These are phyloP conservation scores for Mormyrus iriodes DNA, from an alignment of 2,113 vertebrate species.

Conservation along the genomic window DNA sequence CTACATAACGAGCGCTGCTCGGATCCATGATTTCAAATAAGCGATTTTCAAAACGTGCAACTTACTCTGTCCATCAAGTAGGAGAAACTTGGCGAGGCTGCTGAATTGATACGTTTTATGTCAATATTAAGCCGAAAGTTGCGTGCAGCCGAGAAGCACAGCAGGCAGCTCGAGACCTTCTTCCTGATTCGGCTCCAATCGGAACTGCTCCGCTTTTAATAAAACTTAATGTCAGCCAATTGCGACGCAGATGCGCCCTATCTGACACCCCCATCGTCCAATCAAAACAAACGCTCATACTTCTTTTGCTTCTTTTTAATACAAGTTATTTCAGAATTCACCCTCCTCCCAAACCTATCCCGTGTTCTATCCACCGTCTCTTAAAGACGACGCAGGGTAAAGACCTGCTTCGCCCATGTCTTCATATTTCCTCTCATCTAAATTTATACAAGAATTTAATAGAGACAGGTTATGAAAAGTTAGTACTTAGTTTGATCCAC, in stretches of 20 bases:
- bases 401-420: background rate
- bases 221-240: conserved; percentile 26
- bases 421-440: background rate
- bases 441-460: background rate
- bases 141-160: conserved; percentile 18
- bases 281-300: conserved; percentile 19
- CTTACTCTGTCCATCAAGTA: conserved; percentile 5
- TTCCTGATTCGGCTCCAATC: conserved; percentile 33
- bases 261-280: conserved; percentile 21
- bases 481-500: background rate
- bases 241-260: background rate
- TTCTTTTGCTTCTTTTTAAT: conserved; percentile 23
- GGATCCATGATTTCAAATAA: background rate
- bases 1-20: conserved; percentile 15
- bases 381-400: background rate
- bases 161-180: conserved; percentile 20
- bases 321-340: conserved; percentile 22
- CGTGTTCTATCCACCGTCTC: background rate
- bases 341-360: background rate
- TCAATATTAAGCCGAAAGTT: conserved; percentile 32
- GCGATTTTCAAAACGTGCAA: background rate
- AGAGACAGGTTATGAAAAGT: background rate
- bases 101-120: conserved; percentile 22
- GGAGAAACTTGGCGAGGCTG: conserved; percentile 16
- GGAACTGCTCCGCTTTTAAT: conserved; percentile 20